These are phyloP conservation scores for Aleiodes leptofemur DNA, from an alignment of 2,888 invertebrate genomes.

Conservation along the genomic window DNA sequence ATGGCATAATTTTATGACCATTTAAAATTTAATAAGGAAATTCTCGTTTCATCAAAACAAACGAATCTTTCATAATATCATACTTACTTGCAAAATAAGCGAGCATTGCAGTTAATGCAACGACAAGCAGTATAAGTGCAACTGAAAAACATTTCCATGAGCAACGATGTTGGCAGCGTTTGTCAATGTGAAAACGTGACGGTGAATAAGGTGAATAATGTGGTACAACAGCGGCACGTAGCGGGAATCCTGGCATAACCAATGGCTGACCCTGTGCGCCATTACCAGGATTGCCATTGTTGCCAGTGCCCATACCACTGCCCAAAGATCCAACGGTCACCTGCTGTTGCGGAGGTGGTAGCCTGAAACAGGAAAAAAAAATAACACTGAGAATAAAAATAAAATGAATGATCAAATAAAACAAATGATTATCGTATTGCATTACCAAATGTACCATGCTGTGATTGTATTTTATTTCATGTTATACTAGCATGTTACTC, in stretches of 20 bases:
- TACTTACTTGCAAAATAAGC: conserved; percentile 95
- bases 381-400: not conserved
- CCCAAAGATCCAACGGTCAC: conserved; percentile 77
- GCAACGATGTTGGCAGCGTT: conserved; percentile 94
- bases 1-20: too few relatives aligned
- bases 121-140: conserved; percentile 92
- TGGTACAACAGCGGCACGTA: conserved; percentile 83
- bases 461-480: conserved; percentile 20
- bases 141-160: conserved; percentile 98
- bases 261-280: conserved; percentile 84
- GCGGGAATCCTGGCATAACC: conserved; percentile 92
- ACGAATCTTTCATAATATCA: not conserved
- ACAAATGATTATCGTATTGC: conserved; percentile 23
- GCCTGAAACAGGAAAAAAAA: conserved; percentile 67
- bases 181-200: conserved; percentile 95
- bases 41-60: not conserved
- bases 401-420: conserved; percentile 2
- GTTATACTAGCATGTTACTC: conserved; percentile 14
- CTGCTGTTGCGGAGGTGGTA: conserved; percentile 78
- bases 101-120: conserved; percentile 93
- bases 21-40: not conserved
- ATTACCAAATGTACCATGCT: conserved; percentile 31
- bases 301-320: conserved; percentile 74
- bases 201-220: conserved; percentile 94
- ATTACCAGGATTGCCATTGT: conserved; percentile 80